Evolutionary conservation across 2,888 invertebrate genomes (phyloP).

Genomic region (Fragum fragum): DNA sequence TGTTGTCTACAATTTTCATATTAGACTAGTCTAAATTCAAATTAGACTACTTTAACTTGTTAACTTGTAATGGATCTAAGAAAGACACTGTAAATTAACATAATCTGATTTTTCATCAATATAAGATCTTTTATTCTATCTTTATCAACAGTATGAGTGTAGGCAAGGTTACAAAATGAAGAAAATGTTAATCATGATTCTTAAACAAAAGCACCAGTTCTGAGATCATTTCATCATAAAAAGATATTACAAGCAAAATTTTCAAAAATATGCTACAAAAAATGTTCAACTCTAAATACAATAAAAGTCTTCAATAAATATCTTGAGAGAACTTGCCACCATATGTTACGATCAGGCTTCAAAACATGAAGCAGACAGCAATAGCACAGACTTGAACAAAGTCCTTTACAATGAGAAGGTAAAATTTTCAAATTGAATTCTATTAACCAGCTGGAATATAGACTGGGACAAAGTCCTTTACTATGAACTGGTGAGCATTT

Average conservation of each 20-base stretch:
- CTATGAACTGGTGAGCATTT: too few relatives aligned
- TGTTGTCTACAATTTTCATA: too few relatives aligned
- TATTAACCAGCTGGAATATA: slow-evolving; percentile 63
- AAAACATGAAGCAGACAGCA: not conserved
- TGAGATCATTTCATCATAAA: not conserved
- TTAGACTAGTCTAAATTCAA: too few relatives aligned
- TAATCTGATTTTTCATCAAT: too few relatives aligned
- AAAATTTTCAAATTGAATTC: not conserved
- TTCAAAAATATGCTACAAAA: not conserved
- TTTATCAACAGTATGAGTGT: too few relatives aligned
- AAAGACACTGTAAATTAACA: too few relatives aligned
- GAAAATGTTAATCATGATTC: not conserved
- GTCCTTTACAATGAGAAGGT: not conserved
- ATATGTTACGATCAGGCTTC: slow-evolving; percentile 7
- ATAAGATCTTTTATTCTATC: too few relatives aligned
- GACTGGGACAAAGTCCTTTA: too few relatives aligned
- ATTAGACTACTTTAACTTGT: too few relatives aligned
- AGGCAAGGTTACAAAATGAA: not conserved
- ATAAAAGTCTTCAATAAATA: slow-evolving; percentile 9
- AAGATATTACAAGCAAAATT: not conserved
- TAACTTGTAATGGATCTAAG: too few relatives aligned
- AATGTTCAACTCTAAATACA: not conserved
- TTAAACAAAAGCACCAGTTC: not conserved
- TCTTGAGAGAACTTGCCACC: slow-evolving; percentile 9
- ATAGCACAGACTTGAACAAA: slow-evolving; percentile 27